Evolutionary conservation across 2,888 invertebrate species (phyloP), one percentile per base, ranked within the genome.

Genomic region (Eristalis pertinax): DNA sequence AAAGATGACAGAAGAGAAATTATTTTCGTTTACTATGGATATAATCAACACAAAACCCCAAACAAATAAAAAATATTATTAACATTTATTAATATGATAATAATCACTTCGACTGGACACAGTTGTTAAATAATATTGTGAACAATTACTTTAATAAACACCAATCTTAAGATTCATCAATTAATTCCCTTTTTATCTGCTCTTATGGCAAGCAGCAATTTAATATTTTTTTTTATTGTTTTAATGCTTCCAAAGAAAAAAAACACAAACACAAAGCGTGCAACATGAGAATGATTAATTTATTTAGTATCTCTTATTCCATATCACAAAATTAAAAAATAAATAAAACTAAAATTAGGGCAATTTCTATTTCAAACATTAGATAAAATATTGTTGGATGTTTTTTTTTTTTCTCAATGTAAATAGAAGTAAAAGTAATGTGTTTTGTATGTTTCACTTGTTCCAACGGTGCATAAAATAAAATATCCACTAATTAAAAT

Each of bases 201-300:
- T 78, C 73, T 73, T 58, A 74, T 19, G 50, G 19, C 15, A 68
- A 82, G 32, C 56, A 84, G 77, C 77, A 82, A 80, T 72, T 79
- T 70, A 73, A 64, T 82, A 32, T 76, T 50, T 72, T 68, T 69
- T 78, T 76, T 78, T 67, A 74, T 70, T 65, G 65, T 72, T 84
- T 79, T 87, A 69, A 74, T 84, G 62, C 77, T 83, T 81, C 65
- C 67, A 67, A 83, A 78, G 67, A 63, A 82, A 80, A 77, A 83
- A 75, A 89, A 90, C 90, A 90, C 80, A 89, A 92, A 92, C 90
- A 90, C 88, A 91, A 91, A 91, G 91, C 92, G 91, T 92, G 91
- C 91, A 92, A 90, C 89, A 91, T 89, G 87, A 86, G 80, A 84
- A 89, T 89, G 86, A 83, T 76, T 76, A 73, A 79, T 84, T 69